Evolutionary conservation across 2,888 invertebrate genomes (phyloP).

Genomic region (Scaptomyza flava): DNA sequence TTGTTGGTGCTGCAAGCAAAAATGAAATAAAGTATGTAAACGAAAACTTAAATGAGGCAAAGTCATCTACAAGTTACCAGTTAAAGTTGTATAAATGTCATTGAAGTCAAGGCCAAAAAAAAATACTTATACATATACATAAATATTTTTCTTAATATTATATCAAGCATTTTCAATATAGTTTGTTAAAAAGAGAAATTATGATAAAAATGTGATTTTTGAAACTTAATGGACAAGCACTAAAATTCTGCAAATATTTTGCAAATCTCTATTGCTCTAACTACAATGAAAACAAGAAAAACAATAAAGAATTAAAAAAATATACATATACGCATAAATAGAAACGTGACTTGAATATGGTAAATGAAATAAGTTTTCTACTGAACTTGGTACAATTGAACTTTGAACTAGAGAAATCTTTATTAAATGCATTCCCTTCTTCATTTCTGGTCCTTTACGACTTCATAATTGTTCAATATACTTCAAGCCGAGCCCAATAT

Average conservation of each 20-base stretch:
- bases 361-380: background rate
- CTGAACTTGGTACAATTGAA: background rate
- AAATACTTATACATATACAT: conserved; percentile 9
- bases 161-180: conserved; percentile 29
- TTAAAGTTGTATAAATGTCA: conserved; percentile 65
- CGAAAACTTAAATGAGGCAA: conserved; percentile 33
- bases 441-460: too few relatives aligned
- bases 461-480: too few relatives aligned
- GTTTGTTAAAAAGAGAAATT: conserved; percentile 6
- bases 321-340: background rate
- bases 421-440: too few relatives aligned
- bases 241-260: conserved; percentile 27
- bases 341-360: background rate
- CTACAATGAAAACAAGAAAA: conserved; percentile 13
- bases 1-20: conserved; percentile 76
- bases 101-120: conserved; percentile 48
- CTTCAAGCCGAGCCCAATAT: too few relatives aligned
- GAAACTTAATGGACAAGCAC: conserved; percentile 19
- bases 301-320: conserved; percentile 18
- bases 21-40: conserved; percentile 55
- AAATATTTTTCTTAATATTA: conserved; percentile 62
- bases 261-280: conserved; percentile 17
- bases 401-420: background rate
- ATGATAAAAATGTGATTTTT: conserved; percentile 30
- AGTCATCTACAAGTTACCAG: conserved; percentile 54